A percentile compares a stretch with the other conserved stretches of the same genome.
Conservation (phyloP, 2,888 invertebrate genomes). For the Timandra comae region DNA sequence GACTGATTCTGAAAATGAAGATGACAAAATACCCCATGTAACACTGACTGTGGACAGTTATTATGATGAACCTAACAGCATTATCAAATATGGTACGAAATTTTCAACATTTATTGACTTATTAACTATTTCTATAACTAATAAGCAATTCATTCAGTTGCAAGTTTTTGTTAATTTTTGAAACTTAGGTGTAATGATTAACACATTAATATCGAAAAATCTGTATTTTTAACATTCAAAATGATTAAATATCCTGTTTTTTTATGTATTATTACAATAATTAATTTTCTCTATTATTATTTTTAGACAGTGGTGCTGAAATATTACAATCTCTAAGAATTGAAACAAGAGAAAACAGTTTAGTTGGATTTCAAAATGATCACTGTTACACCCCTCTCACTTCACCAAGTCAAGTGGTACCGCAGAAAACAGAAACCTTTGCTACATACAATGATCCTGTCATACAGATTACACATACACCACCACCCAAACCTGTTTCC, state of each 20-base stretch:
- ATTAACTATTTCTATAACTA: background rate
- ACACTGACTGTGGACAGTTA: slow-evolving; percentile 81
- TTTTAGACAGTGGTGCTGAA: slow-evolving; percentile 69
- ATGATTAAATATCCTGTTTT: background rate
- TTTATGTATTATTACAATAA: background rate
- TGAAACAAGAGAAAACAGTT: slow-evolving; percentile 70
- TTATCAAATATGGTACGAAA: slow-evolving; percentile 68
- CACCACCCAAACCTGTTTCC: slow-evolving; percentile 60
- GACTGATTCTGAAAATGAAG: slow-evolving; percentile 74
- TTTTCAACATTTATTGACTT: no score
- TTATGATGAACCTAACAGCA: slow-evolving; percentile 75
- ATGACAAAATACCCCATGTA: slow-evolving; percentile 79
- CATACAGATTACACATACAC: slow-evolving; percentile 62
- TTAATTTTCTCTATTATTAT: no score
- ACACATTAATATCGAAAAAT: background rate
- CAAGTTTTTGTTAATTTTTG: no score
- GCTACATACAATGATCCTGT: slow-evolving; percentile 58
- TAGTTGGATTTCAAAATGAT: slow-evolving; percentile 83
- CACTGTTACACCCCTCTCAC: slow-evolving; percentile 87
- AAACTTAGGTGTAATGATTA: background rate
- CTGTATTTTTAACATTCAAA: background rate
- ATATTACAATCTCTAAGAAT: slow-evolving; percentile 69
- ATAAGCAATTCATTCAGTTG: background rate
- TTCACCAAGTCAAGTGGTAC: slow-evolving; percentile 76
- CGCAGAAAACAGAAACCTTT: slow-evolving; percentile 49